Percentiles rank a stretch among this genome's conserved stretches.
These are phyloP conservation scores for Cerastis leucographa DNA, from an alignment of 2,888 invertebrate species.

Conservation along the genomic window DNA sequence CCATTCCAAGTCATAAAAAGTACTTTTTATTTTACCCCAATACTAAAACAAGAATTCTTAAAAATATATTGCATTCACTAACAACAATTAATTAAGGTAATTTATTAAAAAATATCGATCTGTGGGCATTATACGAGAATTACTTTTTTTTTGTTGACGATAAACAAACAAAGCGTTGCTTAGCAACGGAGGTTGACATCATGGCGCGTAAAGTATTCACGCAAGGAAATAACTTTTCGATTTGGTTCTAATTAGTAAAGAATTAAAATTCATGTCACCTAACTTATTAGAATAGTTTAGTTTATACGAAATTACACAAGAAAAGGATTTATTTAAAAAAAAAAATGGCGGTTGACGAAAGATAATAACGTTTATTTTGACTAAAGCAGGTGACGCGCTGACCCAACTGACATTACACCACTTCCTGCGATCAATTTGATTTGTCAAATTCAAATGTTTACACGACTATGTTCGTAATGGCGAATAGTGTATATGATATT, in stretches of 20 bases:
- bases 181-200: constrained; percentile 47
- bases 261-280: not conserved
- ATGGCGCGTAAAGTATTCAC: constrained; percentile 38
- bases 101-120: constrained; percentile 23
- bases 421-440: constrained; percentile 32
- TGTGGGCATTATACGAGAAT: not conserved
- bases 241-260: constrained; percentile 11
- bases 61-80: constrained; percentile 19
- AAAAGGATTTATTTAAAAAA: not conserved
- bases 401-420: constrained; percentile 20
- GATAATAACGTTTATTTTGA: constrained; percentile 26
- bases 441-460: constrained; percentile 65
- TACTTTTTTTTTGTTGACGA: constrained; percentile 29
- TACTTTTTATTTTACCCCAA: constrained; percentile 13
- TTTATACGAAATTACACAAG: not conserved
- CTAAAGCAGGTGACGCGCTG: not conserved
- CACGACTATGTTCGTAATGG: constrained; percentile 49
- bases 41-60: not conserved
- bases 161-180: constrained; percentile 53
- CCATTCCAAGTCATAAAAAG: constrained; percentile 20
- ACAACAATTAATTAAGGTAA: not conserved
- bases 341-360: not conserved
- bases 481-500: constrained; percentile 46
- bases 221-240: constrained; percentile 31
- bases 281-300: not conserved